These are phyloP conservation scores for Threskiornis aethiopicus DNA, from an alignment of 2,797 vertebrate genomes.

Conservation along the genomic window DNA sequence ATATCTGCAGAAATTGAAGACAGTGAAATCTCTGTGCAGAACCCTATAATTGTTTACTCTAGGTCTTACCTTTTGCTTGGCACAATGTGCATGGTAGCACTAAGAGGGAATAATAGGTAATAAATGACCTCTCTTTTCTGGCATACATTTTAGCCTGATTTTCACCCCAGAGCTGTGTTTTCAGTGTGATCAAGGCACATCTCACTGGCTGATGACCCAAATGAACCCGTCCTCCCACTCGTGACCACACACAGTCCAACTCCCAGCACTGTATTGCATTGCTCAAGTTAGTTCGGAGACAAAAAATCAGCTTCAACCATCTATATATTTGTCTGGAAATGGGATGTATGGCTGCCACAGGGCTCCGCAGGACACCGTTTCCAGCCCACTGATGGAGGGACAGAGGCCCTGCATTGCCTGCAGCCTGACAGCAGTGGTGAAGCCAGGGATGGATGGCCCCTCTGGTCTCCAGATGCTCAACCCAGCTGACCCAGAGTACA, in stretches of 20 bases:
- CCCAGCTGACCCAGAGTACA: background rate
- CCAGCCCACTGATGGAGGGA: background rate
- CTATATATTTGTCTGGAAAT: background rate
- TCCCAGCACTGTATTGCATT: background rate
- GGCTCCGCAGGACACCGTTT: background rate
- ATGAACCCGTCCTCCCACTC: background rate
- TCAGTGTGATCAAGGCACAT: background rate
- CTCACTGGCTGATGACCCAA: background rate
- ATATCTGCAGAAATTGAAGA: constrained; percentile 46
- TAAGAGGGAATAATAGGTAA: constrained; percentile 17
- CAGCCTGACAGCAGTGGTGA: background rate
- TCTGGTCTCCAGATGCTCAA: background rate
- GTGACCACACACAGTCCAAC: background rate
- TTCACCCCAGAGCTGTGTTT: constrained; percentile 23
- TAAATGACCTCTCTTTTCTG: background rate
- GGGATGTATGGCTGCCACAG: background rate
- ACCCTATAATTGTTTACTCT: constrained; percentile 7
- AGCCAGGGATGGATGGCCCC: background rate
- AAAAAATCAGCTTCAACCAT: background rate
- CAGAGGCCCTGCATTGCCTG: background rate
- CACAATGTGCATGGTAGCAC: background rate
- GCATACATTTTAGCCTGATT: background rate
- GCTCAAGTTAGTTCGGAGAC: background rate
- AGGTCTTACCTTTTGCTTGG: constrained; percentile 46
- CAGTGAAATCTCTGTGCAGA: constrained; percentile 37